Evolutionary conservation across 2,888 invertebrate species (phyloP), one percentile per base, ranked within the genome.

Genomic region (Griposia aprilina): DNA sequence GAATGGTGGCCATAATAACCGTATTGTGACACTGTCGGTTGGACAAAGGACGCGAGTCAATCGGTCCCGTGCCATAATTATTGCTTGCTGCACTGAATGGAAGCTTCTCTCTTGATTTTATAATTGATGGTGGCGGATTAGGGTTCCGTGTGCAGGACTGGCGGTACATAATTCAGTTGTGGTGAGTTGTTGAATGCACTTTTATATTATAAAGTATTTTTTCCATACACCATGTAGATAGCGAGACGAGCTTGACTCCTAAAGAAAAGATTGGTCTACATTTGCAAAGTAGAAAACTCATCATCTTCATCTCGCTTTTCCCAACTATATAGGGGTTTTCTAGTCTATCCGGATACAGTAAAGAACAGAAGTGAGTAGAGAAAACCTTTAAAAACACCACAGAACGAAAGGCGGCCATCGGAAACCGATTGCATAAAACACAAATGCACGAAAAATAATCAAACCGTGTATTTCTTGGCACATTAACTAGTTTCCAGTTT

Each of bases 11-110:
- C 83, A 78, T 92, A 92, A 92, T 91, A 90, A 90, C 85, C 82
- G 83, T 86, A 81, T 90, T 90, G 81, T 87, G 89, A 89, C 90
- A 88, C 75, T 86, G 89, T 89, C 90, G 88, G 89, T 89, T 91
- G 85, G 81, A 89, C 87, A 90, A 88, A 90, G 87, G 82, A 77
- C 69, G 20, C 60, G 41, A 81, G 80, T 84, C 78, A 84, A 90
- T 89, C 83, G 88, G 72, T 68, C 73, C 66, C 36, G 60, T 76
- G 73, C 48, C 48, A 79, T 89, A 85, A 90, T 87, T 80, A 81
- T 81, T 82, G 74, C 63, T 71, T 57, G 66, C 41, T 17, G 26
- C 55, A 45, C 52, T 74, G 67, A 68, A 80, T 80, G 74, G 30
- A 55, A 62, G 63, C 50, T 62, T 66, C 74, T 83, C 67, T 86